Base-by-base conservation (phyloP, 2,888 invertebrate species). In the Tenthredo amoena region DNA sequence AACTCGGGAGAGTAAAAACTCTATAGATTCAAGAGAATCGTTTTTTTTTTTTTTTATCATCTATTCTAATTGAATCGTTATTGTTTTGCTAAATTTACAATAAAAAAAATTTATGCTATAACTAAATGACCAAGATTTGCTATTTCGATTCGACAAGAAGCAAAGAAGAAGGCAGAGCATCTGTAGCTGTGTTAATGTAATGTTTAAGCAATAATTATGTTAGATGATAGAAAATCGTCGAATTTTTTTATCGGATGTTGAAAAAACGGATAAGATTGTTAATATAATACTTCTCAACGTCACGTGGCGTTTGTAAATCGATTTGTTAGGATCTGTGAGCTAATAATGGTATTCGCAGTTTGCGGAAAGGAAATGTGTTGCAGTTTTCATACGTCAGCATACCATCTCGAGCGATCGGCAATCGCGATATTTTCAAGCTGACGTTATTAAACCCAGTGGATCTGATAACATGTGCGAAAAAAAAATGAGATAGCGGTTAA, bases 361-460 rank as follows among this genome's bases (percentile, higher is more conserved):
- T 43, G 21, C 72, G 3, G 40, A 26, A 26, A 74, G 40, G 72
- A 74, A 74, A 43, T 74, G 40, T 74, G 40, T 74, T 43, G 43
- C n/a, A 74, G 72, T 40, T 74, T 43, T 21, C 2, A 37, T n/a
- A 31, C 71, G n/a, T 31, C n/a, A 37, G 31, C n/a, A 37, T 71
- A 37, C 37, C 9, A 71, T 71, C 62, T 62, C 71, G 18, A 31
- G 26, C 15, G 71, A 5, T 43, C 12, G 21, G 21, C 37, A 40
- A 40, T 40, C 0, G 7, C 21, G 43, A 72, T 43, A n/a, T 26
- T 43, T 43, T 74, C 43, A 43, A 43, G 4, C n/a, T n/a, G 21
- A 74, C 37, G 43, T 74, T 74, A 12, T 26, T 40, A 9, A 10
- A 18, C 7, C 40, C 12, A 21, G 12, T 21, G 10, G 43, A 72